Base-by-base conservation (phyloP, 1,140 invertebrate genomes). In the Branchinecta lynchi region DNA sequence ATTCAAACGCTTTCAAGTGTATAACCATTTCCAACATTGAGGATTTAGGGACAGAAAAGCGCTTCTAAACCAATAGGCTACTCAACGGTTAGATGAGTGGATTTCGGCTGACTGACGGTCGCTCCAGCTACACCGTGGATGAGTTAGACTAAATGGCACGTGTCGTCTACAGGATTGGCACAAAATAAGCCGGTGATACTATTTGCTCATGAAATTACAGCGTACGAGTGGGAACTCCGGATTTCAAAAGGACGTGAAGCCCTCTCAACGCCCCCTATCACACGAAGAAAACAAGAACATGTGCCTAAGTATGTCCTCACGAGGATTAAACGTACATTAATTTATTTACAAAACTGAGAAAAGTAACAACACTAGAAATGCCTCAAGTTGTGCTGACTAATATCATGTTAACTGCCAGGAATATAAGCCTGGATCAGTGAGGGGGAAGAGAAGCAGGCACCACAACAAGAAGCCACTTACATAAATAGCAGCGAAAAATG, bases 371-470 rank as follows among this genome's bases (percentile, higher is more conserved):
- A 32, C 32, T 32, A 32, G 32, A 32, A 32, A 32, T 32, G 32
- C n/a, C n/a, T n/a, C n/a, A n/a, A 32, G 17, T 60, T 60, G 51
- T 2, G 51, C 51, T 60, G 17, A 60, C 17, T 60, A 60, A 60
- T 60, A 12, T 20, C 51, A 32, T 32, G 32, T 32, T 32, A 32
- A 60, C 51, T 60, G 51, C 51, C 51, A 60, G 17, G 12, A 12
- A 77, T 91, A 96, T 73, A 88, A 80, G 43, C 77, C 77, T 0
- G 92, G 91, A 73, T 84, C 83, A 0, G 92, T 96, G 66, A 93
- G 76, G 0, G 90, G 87, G 69, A 81, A 83, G 46, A 96, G 79
- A 3, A 95, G 75, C 46, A 86, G 80, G 71, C 86, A 86, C 92
- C 92, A 96, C 0, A 83, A 73, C 2, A 86, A 73, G 7, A 95